Evolutionary conservation across 2,888 invertebrate genomes (phyloP).

Genomic region (Stictocephala bisonia): DNA sequence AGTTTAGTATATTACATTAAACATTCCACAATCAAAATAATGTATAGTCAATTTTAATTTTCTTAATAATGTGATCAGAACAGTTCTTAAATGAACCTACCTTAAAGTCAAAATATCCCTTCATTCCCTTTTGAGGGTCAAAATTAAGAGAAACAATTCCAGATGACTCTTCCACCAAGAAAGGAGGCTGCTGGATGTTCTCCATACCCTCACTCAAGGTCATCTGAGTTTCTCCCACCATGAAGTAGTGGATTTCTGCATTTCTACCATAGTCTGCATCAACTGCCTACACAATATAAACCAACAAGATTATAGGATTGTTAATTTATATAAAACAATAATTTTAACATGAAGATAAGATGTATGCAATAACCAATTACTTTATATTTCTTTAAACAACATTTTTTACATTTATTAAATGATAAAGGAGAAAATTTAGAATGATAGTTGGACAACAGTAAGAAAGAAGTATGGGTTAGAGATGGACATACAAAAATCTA

Average conservation of each 20-base stretch:
- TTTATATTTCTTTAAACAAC: too few relatives aligned
- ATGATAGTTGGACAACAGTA: too few relatives aligned
- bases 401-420: too few relatives aligned
- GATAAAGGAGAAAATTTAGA: too few relatives aligned
- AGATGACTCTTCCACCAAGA: constrained; percentile 83
- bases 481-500: too few relatives aligned
- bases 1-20: too few relatives aligned
- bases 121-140: constrained; percentile 96
- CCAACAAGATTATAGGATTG: too few relatives aligned
- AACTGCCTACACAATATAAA: constrained; percentile 70
- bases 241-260: constrained; percentile 80
- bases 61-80: neutral
- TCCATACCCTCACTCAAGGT: constrained; percentile 89
- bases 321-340: too few relatives aligned
- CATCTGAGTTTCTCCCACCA: constrained; percentile 82
- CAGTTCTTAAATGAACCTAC: constrained; percentile 64
- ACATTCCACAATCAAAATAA: too few relatives aligned
- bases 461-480: too few relatives aligned
- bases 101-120: constrained; percentile 95
- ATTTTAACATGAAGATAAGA: too few relatives aligned
- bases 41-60: neutral
- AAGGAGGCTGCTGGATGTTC: constrained; percentile 81
- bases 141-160: constrained; percentile 91
- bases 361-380: too few relatives aligned
- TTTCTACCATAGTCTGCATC: constrained; percentile 83